Conservation (phyloP, 2,797 vertebrate species). For the Podarcis siculus region DNA sequence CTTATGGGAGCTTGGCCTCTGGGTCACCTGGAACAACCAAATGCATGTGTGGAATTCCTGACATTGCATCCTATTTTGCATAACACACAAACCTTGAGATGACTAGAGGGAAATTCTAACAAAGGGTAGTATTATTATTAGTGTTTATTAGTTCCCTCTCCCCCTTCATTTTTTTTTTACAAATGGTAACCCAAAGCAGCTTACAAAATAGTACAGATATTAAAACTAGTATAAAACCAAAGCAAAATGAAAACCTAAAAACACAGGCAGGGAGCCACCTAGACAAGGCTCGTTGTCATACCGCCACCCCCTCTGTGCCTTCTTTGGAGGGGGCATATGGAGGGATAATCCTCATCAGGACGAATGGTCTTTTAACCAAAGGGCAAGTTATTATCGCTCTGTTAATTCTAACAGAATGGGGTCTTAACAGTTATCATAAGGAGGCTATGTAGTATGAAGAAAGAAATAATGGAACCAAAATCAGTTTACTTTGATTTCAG, state of each 20-base stretch:
- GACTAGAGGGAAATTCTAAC: slow-evolving; percentile 27
- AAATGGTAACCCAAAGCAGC: too few relatives aligned
- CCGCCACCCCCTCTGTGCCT: too few relatives aligned
- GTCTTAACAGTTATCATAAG: not conserved
- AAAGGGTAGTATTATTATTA: not conserved
- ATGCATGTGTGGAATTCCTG: not conserved
- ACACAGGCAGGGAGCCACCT: too few relatives aligned
- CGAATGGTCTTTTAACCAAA: not conserved
- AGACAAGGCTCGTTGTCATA: too few relatives aligned
- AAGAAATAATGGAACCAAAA: not conserved
- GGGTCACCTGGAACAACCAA: slow-evolving; percentile 88
- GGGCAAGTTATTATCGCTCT: not conserved
- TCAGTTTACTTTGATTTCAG: not conserved
- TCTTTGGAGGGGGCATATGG: too few relatives aligned
- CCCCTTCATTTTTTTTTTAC: not conserved
- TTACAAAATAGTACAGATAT: too few relatives aligned
- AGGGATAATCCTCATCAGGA: too few relatives aligned
- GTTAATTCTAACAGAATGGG: not conserved
- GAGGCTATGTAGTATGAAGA: not conserved
- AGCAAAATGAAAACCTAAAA: too few relatives aligned
- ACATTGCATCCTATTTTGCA: accelerated
- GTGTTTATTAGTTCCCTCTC: too few relatives aligned
- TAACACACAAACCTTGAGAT: not conserved
- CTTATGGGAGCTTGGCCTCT: slow-evolving; percentile 94
- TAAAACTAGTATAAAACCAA: too few relatives aligned